Percentiles rank a stretch among this genome's conserved stretches.
Conservation (phyloP, 2,888 invertebrate species). For the Lepidocyrtinus sp. region DNA sequence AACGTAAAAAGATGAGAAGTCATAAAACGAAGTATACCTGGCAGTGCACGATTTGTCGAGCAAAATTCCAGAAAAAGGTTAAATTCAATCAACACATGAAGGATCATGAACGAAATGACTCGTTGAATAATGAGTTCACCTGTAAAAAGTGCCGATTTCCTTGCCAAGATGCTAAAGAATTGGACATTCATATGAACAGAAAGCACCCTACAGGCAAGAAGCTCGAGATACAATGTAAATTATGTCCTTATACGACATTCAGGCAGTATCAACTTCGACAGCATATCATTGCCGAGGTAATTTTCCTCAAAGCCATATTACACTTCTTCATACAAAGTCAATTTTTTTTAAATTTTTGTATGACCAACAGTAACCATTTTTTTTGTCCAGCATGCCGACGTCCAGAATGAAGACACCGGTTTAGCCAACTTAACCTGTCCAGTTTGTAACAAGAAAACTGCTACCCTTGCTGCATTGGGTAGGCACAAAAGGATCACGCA, state of each 20-base stretch:
- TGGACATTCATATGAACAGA: background rate
- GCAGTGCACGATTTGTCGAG: background rate
- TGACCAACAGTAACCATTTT: too few relatives aligned
- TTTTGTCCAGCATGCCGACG: too few relatives aligned
- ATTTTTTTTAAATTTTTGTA: too few relatives aligned
- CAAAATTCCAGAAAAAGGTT: background rate
- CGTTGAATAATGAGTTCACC: background rate
- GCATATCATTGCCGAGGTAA: background rate
- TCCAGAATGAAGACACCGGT: too few relatives aligned
- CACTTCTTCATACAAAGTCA: too few relatives aligned
- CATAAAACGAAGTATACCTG: background rate
- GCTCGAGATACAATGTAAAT: background rate
- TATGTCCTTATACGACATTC: background rate
- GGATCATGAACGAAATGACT: background rate
- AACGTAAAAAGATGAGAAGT: background rate
- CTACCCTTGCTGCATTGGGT: background rate
- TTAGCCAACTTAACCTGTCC: too few relatives aligned
- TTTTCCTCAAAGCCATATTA: too few relatives aligned
- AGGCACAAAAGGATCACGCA: slow-evolving; percentile 5
- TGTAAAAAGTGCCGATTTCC: background rate
- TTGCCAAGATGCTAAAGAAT: background rate
- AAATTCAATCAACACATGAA: background rate
- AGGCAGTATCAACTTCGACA: background rate
- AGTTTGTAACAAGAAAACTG: background rate
- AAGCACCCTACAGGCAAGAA: background rate